A percentile compares a stretch with the other conserved stretches of the same genome.
phyloP scores from a whole-genome alignment of 2,113 vertebrate species.

The Odontophorus gujanensis region DNA sequence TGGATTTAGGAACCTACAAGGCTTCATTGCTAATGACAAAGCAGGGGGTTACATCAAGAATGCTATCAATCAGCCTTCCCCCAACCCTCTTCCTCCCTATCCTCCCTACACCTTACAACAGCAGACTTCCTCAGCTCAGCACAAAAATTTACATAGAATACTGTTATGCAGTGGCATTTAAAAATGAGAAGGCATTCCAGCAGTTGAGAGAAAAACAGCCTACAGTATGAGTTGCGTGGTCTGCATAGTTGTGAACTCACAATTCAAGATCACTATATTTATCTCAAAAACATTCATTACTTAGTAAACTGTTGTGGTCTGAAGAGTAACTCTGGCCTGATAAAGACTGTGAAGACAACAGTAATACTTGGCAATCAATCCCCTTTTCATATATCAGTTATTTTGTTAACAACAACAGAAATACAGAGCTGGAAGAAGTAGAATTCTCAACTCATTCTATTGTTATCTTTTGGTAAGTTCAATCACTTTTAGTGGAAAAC shows the following conservation, averaged over 20 bases:
- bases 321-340: background rate
- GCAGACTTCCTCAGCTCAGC: background rate
- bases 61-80: background rate
- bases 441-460: background rate
- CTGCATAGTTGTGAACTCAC: background rate
- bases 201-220: background rate
- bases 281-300: background rate
- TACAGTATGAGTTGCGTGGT: background rate
- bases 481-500: background rate
- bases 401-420: background rate
- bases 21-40: rapidly evolving
- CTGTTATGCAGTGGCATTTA: background rate
- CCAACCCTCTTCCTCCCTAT: background rate
- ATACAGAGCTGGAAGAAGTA: background rate
- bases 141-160: background rate
- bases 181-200: background rate
- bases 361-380: background rate
- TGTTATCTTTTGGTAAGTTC: background rate
- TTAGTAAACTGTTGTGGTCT: background rate
- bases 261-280: background rate
- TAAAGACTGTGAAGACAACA: background rate
- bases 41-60: background rate
- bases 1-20: rapidly evolving
- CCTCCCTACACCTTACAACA: background rate
- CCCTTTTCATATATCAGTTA: background rate